Evolutionary conservation across 2,113 vertebrate genomes (phyloP).

Genomic region (Eptesicus fuscus): DNA sequence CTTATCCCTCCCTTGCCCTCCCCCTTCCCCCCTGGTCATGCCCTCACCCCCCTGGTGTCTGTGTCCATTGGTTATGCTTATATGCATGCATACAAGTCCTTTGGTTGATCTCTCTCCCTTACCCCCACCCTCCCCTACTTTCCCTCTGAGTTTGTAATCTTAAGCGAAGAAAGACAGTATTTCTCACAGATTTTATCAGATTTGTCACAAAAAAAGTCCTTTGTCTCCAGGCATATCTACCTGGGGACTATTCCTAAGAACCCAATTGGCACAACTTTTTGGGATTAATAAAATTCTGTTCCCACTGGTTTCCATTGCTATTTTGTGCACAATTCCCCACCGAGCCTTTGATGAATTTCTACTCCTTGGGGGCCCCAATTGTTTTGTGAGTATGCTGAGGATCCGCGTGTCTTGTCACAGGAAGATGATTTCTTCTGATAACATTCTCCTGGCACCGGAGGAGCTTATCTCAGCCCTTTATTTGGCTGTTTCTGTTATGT

Average conservation of each 20-base stretch:
- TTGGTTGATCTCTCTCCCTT: too few species aligned
- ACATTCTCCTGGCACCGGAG: slow-evolving; percentile 64
- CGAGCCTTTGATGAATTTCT: slow-evolving; percentile 75
- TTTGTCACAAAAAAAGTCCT: slow-evolving; percentile 45
- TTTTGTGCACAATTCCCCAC: slow-evolving; percentile 66
- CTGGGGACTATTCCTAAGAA: slow-evolving; percentile 55
- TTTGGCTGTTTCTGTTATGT: slow-evolving; percentile 66
- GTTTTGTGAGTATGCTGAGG: slow-evolving; percentile 60
- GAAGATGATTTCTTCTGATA: slow-evolving; percentile 75
- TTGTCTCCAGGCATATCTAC: slow-evolving; percentile 38
- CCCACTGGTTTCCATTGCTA: slow-evolving; percentile 68
- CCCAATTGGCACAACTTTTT: slow-evolving; percentile 60
- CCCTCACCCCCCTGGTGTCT: too few species aligned
- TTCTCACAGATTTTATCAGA: slow-evolving; percentile 37
- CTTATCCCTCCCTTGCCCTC: too few species aligned
- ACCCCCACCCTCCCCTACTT: too few species aligned
- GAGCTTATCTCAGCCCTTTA: slow-evolving; percentile 66
- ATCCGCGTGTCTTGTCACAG: slow-evolving; percentile 64
- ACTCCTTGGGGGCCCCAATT: slow-evolving; percentile 57
- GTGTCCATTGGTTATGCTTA: too few species aligned
- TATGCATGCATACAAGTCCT: too few species aligned
- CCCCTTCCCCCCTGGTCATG: too few species aligned
- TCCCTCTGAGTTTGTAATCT: not conserved
- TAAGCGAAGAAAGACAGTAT: not conserved
- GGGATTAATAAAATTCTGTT: slow-evolving; percentile 70